Evolutionary conservation across 2,888 invertebrate genomes (phyloP).

Genomic region (Plutella xylostella): DNA sequence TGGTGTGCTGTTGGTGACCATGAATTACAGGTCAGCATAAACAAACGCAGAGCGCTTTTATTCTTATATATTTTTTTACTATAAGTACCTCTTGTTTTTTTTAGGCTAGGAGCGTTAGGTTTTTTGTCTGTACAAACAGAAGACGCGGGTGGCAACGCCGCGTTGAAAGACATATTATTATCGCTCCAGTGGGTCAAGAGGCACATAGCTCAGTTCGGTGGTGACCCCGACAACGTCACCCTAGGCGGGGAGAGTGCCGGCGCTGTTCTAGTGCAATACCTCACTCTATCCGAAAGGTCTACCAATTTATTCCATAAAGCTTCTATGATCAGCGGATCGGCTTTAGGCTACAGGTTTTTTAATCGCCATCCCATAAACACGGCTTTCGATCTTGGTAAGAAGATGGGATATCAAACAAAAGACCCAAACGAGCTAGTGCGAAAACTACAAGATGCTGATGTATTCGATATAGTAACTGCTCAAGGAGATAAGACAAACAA

Average conservation of each 20-base stretch:
- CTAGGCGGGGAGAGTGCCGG: slow-evolving; percentile 36
- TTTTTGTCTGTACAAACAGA: slow-evolving; percentile 29
- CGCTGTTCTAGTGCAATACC: slow-evolving; percentile 28
- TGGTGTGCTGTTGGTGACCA: slow-evolving; percentile 32
- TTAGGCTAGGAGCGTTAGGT: slow-evolving; percentile 36
- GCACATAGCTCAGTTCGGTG: slow-evolving; percentile 31
- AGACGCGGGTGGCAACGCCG: slow-evolving; percentile 32
- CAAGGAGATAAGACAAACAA: slow-evolving; percentile 16
- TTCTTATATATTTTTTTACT: no score
- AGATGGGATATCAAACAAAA: slow-evolving; percentile 18
- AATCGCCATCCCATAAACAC: slow-evolving; percentile 19
- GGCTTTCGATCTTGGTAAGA: slow-evolving; percentile 19
- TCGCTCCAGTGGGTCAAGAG: slow-evolving; percentile 30
- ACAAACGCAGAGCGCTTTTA: no score
- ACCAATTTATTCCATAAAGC: slow-evolving; percentile 24
- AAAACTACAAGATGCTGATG: slow-evolving; percentile 18
- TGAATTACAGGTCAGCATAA: slow-evolving; percentile 41
- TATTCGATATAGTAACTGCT: slow-evolving; percentile 23
- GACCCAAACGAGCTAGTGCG: slow-evolving; percentile 16
- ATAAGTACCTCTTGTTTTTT: slow-evolving; percentile 13
- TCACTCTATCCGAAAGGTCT: slow-evolving; percentile 28
- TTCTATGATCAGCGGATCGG: slow-evolving; percentile 25
- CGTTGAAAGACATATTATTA: slow-evolving; percentile 31
- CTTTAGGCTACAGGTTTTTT: slow-evolving; percentile 23
- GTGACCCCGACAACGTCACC: slow-evolving; percentile 27